Evolutionary conservation across 1,140 invertebrate species (phyloP).

Genomic region (Onthophagus taurus): DNA sequence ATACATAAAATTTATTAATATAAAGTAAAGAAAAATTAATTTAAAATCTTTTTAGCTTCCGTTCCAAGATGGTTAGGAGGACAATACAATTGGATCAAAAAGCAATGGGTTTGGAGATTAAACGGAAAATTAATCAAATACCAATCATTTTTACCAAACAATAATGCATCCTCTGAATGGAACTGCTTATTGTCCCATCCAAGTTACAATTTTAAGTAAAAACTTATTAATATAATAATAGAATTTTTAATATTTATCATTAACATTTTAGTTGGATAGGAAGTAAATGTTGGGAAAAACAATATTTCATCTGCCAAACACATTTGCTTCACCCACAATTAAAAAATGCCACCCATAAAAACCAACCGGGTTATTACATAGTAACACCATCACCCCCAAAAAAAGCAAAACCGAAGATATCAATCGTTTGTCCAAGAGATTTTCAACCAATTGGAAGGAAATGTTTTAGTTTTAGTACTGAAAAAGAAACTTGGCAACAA

Average conservation of each 20-base stretch:
- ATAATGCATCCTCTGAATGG: conserved; percentile 1
- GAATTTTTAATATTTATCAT: not conserved
- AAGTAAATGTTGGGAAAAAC: not conserved
- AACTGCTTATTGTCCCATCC: conserved; percentile 7
- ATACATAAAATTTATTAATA: too few relatives aligned
- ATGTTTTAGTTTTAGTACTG: conserved; percentile 1
- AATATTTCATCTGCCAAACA: conserved; percentile 8
- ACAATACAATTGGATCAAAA: not conserved
- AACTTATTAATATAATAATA: not conserved
- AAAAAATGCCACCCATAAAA: conserved; percentile 3
- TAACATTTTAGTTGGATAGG: conserved; percentile 6
- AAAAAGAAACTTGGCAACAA: conserved; percentile 6
- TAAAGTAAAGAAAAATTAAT: too few relatives aligned
- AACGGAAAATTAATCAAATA: conserved; percentile 1
- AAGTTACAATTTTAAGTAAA: conserved; percentile 3
- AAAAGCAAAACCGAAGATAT: not conserved
- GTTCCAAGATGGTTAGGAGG: conserved; percentile 4
- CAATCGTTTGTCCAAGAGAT: not conserved
- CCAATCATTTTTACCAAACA: not conserved
- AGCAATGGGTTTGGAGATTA: conserved; percentile 2
- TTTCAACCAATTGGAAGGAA: not conserved
- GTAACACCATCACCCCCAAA: not conserved
- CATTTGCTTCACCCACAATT: not conserved
- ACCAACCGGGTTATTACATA: conserved; percentile 8
- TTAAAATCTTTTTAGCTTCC: conserved; percentile 3